phyloP scores from a whole-genome alignment of 2,888 invertebrate species.

The Cantharis lateralis region DNA sequence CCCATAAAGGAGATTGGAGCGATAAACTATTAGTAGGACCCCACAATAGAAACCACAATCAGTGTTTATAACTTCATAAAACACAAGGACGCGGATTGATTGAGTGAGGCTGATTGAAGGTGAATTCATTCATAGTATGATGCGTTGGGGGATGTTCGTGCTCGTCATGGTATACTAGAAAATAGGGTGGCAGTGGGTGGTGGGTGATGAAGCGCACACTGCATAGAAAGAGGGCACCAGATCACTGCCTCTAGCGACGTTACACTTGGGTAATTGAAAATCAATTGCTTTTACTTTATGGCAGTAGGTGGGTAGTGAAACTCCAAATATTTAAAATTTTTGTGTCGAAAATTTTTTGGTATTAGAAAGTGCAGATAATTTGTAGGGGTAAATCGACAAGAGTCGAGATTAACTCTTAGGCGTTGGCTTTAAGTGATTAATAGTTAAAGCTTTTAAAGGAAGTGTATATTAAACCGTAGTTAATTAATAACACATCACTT shows the following conservation, averaged over 20 bases:
- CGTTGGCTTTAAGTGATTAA: slow-evolving; percentile 49
- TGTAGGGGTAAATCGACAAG: slow-evolving; percentile 43
- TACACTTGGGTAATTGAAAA: slow-evolving; percentile 43
- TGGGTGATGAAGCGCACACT: slow-evolving; percentile 28
- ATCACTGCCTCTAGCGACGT: slow-evolving; percentile 36
- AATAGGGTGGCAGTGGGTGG: slow-evolving; percentile 29
- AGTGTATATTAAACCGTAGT: slow-evolving; percentile 47
- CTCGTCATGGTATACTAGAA: slow-evolving; percentile 30
- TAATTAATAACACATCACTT: slow-evolving; percentile 53
- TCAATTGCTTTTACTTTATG: slow-evolving; percentile 40
- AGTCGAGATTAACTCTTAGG: slow-evolving; percentile 45
- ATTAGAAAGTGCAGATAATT: background rate
- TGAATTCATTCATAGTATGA: slow-evolving; percentile 37
- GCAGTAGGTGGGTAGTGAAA: slow-evolving; percentile 21
- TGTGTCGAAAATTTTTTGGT: background rate
- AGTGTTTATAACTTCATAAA: slow-evolving; percentile 47
- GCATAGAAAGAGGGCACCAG: slow-evolving; percentile 29
- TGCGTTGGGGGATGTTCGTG: slow-evolving; percentile 30
- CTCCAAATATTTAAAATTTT: slow-evolving; percentile 25
- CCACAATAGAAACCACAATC: slow-evolving; percentile 39
- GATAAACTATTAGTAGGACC: slow-evolving; percentile 24
- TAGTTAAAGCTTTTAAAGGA: slow-evolving; percentile 39
- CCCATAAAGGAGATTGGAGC: slow-evolving; percentile 30
- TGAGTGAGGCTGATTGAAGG: slow-evolving; percentile 41
- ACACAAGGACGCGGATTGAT: slow-evolving; percentile 42